Percentiles rank a stretch among this genome's conserved stretches.
Conservation (phyloP, 2,113 vertebrate species). For the Dermatemys mawii region DNA sequence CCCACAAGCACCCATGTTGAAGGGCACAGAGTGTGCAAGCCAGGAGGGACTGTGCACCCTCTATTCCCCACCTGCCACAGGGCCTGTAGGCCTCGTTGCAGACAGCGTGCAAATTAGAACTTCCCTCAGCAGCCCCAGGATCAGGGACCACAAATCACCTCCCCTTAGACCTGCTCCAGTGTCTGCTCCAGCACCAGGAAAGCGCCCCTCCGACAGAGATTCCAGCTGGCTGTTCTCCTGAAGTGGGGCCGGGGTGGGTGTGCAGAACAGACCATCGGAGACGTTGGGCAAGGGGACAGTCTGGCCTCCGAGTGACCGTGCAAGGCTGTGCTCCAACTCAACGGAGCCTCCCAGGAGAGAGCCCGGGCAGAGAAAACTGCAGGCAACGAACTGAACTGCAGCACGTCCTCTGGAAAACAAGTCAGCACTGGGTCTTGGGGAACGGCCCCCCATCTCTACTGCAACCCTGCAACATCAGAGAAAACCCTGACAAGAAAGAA, state of each 20-base stretch:
- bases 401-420: background rate
- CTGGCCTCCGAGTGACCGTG: background rate
- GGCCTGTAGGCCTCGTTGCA: background rate
- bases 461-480: background rate
- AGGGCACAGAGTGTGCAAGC: background rate
- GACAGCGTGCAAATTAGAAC: background rate
- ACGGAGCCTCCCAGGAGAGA: background rate
- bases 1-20: background rate
- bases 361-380: background rate
- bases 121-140: background rate
- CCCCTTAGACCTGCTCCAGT: background rate
- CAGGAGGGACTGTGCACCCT: background rate
- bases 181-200: too few species aligned
- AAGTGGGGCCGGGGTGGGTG: background rate
- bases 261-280: background rate
- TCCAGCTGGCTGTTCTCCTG: background rate
- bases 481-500: background rate
- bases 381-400: background rate
- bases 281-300: background rate
- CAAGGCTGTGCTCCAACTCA: background rate
- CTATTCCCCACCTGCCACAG: background rate
- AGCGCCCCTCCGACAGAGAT: background rate
- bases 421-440: background rate
- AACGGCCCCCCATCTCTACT: background rate
- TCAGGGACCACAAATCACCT: background rate